Percentiles rank a stretch among this genome's conserved stretches.
These are phyloP conservation scores for Synanthedon vespiformis DNA, from an alignment of 2,888 invertebrate species.

Conservation along the genomic window DNA sequence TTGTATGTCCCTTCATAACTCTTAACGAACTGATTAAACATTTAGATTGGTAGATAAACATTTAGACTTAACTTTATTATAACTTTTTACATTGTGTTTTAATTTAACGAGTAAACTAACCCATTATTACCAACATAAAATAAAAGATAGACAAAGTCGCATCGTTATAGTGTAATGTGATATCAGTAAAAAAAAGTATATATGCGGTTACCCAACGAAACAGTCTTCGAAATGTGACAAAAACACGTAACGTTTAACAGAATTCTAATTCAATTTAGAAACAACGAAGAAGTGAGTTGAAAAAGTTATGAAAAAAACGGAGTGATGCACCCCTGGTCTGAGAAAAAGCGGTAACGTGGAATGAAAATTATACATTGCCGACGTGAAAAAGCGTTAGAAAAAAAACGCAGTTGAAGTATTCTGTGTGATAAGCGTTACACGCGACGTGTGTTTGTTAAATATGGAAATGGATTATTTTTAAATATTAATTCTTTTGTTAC, in stretches of 20 bases:
- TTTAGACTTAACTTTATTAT: too few relatives aligned
- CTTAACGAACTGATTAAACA: too few relatives aligned
- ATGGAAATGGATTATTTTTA: constrained; percentile 10
- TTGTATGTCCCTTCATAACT: too few relatives aligned
- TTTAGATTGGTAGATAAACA: too few relatives aligned
- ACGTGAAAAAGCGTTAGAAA: constrained; percentile 40
- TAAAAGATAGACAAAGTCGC: too few relatives aligned
- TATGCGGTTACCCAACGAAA: constrained; percentile 11
- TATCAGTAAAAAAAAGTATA: constrained; percentile 18
- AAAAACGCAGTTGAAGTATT: constrained; percentile 35
- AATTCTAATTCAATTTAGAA: constrained; percentile 5
- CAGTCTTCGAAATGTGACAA: constrained; percentile 3
- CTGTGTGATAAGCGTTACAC: constrained; percentile 35
- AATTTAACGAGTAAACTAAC: too few relatives aligned
- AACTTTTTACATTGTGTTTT: too few relatives aligned
- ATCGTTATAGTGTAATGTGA: too few relatives aligned
- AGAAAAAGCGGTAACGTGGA: constrained; percentile 41
- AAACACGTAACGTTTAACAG: constrained; percentile 9
- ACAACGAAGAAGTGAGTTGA: constrained; percentile 9
- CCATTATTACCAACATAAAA: too few relatives aligned
- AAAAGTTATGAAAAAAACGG: constrained; percentile 21
- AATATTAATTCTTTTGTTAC: background rate
- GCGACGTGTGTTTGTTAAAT: constrained; percentile 15
- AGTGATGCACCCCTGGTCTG: constrained; percentile 39
- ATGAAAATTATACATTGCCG: constrained; percentile 45